phyloP scores from a whole-genome alignment of 1,140 invertebrate species.

The Drusus annulatus region DNA sequence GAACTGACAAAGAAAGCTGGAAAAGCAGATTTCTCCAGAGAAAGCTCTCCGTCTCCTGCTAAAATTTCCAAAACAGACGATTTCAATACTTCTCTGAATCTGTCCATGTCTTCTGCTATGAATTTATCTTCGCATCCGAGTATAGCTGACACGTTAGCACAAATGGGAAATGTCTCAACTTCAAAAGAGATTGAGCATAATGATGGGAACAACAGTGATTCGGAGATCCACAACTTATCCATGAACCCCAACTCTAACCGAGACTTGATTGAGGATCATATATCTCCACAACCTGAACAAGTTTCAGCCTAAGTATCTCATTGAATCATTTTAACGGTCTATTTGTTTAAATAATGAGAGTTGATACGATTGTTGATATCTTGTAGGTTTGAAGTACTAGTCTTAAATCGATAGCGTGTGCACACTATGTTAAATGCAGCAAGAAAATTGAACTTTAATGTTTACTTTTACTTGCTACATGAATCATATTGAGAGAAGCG shows the following conservation, averaged over 20 bases:
- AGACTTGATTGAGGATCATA: conserved; percentile 35
- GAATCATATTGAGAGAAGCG: too few relatives aligned
- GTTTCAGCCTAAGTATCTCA: conserved; percentile 15
- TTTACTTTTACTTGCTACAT: too few relatives aligned
- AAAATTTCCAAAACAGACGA: conserved; percentile 67
- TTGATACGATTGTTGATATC: too few relatives aligned
- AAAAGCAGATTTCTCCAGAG: conserved; percentile 67
- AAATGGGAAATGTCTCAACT: conserved; percentile 67
- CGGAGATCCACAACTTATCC: conserved; percentile 52
- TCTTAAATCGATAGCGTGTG: conserved; percentile 28
- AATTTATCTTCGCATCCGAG: conserved; percentile 64
- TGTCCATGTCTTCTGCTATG: conserved; percentile 62
- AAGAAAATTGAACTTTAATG: too few relatives aligned
- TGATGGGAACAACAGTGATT: conserved; percentile 39
- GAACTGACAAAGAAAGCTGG: conserved; percentile 70
- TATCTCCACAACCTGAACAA: conserved; percentile 44
- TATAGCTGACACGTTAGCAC: conserved; percentile 66
- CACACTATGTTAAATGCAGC: too few relatives aligned
- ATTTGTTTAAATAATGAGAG: too few relatives aligned
- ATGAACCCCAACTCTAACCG: conserved; percentile 37
- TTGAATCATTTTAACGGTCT: conserved; percentile 11
- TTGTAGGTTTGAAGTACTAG: conserved; percentile 18
- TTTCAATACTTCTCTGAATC: conserved; percentile 61
- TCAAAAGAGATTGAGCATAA: conserved; percentile 49
- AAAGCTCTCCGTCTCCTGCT: conserved; percentile 64